Percentiles rank a stretch among this genome's conserved stretches.
phyloP scores from a whole-genome alignment of 2,888 invertebrate genomes.

The Rhagophthalmus giganteus region DNA sequence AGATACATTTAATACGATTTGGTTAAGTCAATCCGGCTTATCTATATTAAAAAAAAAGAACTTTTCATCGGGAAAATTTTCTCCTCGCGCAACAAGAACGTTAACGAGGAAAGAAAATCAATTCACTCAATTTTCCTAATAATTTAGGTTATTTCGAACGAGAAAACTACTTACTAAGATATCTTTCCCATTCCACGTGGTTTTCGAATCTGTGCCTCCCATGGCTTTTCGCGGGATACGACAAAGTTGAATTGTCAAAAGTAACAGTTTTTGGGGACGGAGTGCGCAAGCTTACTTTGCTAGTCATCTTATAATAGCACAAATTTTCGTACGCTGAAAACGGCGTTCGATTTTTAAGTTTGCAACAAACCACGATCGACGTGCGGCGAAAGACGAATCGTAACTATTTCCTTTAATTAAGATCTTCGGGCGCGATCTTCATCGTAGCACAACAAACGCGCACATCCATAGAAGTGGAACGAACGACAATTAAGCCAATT shows the following conservation, averaged over 20 bases:
- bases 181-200: slow-evolving; percentile 57
- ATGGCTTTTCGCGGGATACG: slow-evolving; percentile 59
- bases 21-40: no score
- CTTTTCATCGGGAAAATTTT: no score
- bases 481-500: slow-evolving; percentile 22
- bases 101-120: no score
- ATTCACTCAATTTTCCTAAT: no score
- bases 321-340: neutral
- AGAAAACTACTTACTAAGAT: slow-evolving; percentile 59
- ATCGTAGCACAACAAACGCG: slow-evolving; percentile 6
- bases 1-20: no score
- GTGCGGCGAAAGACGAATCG: neutral
- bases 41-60: no score
- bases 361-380: slow-evolving; percentile 2
- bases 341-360: neutral
- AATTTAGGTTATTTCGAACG: neutral
- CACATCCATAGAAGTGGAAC: slow-evolving; percentile 19
- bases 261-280: slow-evolving; percentile 68
- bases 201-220: slow-evolving; percentile 47
- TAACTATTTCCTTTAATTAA: neutral
- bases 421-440: slow-evolving; percentile 52
- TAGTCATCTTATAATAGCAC: slow-evolving; percentile 14
- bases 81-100: no score
- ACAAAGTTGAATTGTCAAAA: slow-evolving; percentile 64
- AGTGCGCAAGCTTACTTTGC: slow-evolving; percentile 65